Evolutionary conservation across 2,888 invertebrate genomes (phyloP).

Genomic region (Phyllotreta striolata): DNA sequence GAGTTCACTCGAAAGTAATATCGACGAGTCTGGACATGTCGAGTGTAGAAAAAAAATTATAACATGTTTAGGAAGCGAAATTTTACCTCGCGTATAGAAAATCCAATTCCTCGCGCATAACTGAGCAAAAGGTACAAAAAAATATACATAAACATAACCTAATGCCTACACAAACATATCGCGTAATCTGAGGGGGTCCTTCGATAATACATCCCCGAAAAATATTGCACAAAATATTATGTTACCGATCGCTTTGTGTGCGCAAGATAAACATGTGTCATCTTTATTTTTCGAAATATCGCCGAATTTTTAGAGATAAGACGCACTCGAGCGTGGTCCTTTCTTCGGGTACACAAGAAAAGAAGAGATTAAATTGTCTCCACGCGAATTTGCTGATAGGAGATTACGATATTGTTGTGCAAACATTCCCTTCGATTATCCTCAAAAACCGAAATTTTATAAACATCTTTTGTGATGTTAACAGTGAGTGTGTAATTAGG

Average conservation of each 20-base stretch:
- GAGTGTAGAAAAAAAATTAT: slow-evolving; percentile 19
- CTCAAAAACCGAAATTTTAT: no score
- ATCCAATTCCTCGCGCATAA: slow-evolving; percentile 52
- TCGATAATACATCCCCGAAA: slow-evolving; percentile 47
- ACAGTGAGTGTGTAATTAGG: no score
- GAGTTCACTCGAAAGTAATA: no score
- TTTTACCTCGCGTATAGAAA: slow-evolving; percentile 9
- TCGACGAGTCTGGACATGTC: no score
- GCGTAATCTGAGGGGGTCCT: slow-evolving; percentile 46
- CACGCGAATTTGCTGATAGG: neutral
- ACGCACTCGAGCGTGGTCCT: slow-evolving; percentile 49
- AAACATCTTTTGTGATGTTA: neutral
- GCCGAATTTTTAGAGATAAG: slow-evolving; percentile 49
- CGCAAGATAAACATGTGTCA: slow-evolving; percentile 54
- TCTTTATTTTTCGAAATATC: slow-evolving; percentile 47
- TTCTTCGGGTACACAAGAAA: slow-evolving; percentile 41
- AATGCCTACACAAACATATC: slow-evolving; percentile 52
- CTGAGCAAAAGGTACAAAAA: slow-evolving; percentile 47
- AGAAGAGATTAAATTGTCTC: slow-evolving; percentile 43
- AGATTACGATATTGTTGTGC: slow-evolving; percentile 6
- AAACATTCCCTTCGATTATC: no score
- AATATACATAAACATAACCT: no score
- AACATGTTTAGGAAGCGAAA: no score
- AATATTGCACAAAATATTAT: slow-evolving; percentile 56
- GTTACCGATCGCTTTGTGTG: slow-evolving; percentile 50